These are phyloP conservation scores for Tenodera sinensis DNA, from an alignment of 2,888 invertebrate genomes.

Conservation along the genomic window DNA sequence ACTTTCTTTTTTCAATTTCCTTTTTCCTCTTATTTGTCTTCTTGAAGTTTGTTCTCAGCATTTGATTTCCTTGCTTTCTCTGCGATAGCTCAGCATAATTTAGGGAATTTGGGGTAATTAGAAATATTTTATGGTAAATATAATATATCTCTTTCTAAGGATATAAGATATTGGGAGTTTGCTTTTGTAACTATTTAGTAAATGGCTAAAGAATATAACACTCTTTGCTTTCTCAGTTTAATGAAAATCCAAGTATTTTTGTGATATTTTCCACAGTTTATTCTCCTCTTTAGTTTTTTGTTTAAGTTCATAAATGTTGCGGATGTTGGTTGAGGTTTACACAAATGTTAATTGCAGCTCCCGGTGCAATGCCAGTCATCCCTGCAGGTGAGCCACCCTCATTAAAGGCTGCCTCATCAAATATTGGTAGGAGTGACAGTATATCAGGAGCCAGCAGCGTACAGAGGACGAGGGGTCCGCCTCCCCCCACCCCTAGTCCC, in stretches of 20 bases:
- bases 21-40: neutral
- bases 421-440: constrained; percentile 18
- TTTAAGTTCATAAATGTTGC: neutral
- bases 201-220: too few species aligned
- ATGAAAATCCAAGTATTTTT: too few species aligned
- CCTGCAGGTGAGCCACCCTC: constrained; percentile 46
- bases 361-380: constrained; percentile 46
- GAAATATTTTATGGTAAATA: too few species aligned
- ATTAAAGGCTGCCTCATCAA: constrained; percentile 38
- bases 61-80: neutral
- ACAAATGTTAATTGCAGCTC: neutral
- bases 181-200: too few species aligned
- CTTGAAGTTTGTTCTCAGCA: neutral
- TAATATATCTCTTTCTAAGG: too few species aligned
- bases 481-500: constrained; percentile 56
- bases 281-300: constrained; percentile 18
- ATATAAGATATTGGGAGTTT: too few species aligned
- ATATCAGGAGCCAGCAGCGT: constrained; percentile 35
- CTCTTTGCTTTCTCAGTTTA: too few species aligned
- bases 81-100: too few species aligned
- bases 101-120: too few species aligned
- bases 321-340: constrained; percentile 14
- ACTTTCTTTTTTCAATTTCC: neutral
- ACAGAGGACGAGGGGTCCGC: constrained; percentile 66
- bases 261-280: too few species aligned